Percentiles rank a stretch among this genome's conserved stretches.
These are phyloP conservation scores for Sinotaia quadrata DNA, from an alignment of 2,888 invertebrate genomes.

Conservation along the genomic window DNA sequence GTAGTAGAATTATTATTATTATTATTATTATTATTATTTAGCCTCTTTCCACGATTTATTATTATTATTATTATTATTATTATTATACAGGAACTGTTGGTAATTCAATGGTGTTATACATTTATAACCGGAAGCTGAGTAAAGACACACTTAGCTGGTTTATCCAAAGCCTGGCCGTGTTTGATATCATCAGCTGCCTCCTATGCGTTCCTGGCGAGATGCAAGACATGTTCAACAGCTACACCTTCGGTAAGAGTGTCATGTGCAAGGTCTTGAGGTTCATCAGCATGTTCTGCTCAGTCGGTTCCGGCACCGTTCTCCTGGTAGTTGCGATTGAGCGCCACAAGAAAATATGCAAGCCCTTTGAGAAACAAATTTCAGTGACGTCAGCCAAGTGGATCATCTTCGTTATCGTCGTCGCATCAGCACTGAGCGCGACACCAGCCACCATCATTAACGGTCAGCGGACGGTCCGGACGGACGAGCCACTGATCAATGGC, in stretches of 20 bases:
- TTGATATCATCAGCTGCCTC: not conserved
- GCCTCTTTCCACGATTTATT: too few species aligned
- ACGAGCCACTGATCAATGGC: constrained; percentile 16
- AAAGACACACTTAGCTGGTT: not conserved
- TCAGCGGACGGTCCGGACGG: constrained; percentile 16
- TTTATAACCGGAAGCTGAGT: constrained; percentile 14
- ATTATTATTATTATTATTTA: too few species aligned
- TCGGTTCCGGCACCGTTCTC: constrained; percentile 34
- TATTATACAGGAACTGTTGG: constrained; percentile 20
- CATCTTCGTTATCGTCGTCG: constrained; percentile 12
- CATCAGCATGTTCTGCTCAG: constrained; percentile 34
- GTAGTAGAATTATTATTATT: too few species aligned
- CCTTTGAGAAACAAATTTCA: constrained; percentile 19
- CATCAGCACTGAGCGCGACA: constrained; percentile 13
- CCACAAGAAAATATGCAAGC: constrained; percentile 27
- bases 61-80: too few species aligned
- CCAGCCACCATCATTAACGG: constrained; percentile 28
- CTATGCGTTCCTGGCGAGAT: not conserved
- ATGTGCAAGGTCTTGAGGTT: constrained; percentile 31
- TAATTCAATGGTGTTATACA: constrained; percentile 22
- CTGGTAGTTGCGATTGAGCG: constrained; percentile 38
- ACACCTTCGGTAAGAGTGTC: not conserved
- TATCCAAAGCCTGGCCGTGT: not conserved
- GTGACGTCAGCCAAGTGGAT: constrained; percentile 24
- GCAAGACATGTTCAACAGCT: not conserved